Conservation (phyloP, 2,113 vertebrate genomes). For the Tauraco erythrolophus region DNA sequence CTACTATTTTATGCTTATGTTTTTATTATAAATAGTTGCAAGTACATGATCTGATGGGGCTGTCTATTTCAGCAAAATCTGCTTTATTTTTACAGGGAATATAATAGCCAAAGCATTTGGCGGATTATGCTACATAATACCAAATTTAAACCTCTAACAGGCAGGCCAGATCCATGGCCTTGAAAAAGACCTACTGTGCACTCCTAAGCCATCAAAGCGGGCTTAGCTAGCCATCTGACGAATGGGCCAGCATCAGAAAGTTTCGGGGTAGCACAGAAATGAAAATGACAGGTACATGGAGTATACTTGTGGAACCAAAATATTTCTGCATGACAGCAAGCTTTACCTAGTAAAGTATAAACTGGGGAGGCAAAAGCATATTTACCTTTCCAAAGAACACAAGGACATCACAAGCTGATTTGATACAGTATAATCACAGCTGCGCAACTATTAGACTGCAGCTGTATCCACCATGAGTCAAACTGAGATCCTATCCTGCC, state of each 20-base stretch:
- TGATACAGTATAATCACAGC: neutral
- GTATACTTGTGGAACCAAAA: neutral
- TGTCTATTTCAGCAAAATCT: neutral
- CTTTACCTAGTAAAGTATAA: neutral
- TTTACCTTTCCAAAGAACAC: neutral
- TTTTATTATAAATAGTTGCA: neutral
- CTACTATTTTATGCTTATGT: neutral
- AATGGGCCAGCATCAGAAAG: neutral
- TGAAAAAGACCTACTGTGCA: slow-evolving; percentile 1
- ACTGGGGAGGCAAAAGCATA: neutral
- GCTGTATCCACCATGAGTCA: neutral
- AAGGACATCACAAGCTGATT: neutral
- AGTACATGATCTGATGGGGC: neutral
- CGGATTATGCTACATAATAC: slow-evolving; percentile 37
- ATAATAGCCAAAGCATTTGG: slow-evolving; percentile 25
- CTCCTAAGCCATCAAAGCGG: neutral
- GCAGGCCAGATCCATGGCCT: neutral
- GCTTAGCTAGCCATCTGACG: neutral
- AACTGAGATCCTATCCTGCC: neutral
- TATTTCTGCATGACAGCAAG: neutral
- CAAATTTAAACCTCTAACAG: slow-evolving; percentile 36
- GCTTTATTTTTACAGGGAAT: slow-evolving; percentile 28
- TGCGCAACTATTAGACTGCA: neutral
- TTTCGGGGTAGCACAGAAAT: neutral
- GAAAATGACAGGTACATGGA: neutral